A percentile compares a stretch with the other conserved stretches of the same genome.
Conservation (phyloP, 2,888 invertebrate genomes). For the Gymnoscelis rufifasciata region DNA sequence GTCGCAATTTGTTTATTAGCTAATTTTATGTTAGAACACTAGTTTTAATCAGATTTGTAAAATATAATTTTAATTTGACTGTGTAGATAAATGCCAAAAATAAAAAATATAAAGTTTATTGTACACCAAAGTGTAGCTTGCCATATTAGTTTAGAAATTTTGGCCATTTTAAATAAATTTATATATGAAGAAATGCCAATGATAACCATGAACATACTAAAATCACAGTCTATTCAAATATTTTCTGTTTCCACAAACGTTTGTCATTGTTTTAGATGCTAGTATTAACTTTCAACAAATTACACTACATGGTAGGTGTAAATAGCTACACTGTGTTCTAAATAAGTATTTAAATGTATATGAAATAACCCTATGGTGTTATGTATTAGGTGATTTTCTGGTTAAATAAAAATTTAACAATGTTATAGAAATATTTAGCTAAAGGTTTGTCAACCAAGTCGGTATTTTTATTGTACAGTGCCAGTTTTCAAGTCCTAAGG, state of each 20-base stretch:
- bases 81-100: constrained; percentile 26
- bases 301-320: neutral
- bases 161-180: constrained; percentile 39
- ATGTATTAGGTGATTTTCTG: neutral
- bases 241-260: too few species aligned
- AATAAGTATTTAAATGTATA: neutral
- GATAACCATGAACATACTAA: too few species aligned
- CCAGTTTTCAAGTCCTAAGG: constrained; percentile 58
- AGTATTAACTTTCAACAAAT: neutral
- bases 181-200: neutral
- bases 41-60: too few species aligned
- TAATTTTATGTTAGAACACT: too few species aligned
- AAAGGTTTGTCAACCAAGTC: neutral
- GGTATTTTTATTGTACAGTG: constrained; percentile 34
- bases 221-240: too few species aligned
- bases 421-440: neutral
- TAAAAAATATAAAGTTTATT: constrained; percentile 34
- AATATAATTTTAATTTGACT: neutral
- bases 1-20: too few species aligned
- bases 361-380: neutral
- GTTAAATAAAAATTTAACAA: neutral
- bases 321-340: neutral
- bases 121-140: constrained; percentile 76
- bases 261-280: too few species aligned
- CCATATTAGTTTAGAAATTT: constrained; percentile 67